Base-by-base conservation (phyloP, 2,797 vertebrate species). In the Nannoperca australis region DNA sequence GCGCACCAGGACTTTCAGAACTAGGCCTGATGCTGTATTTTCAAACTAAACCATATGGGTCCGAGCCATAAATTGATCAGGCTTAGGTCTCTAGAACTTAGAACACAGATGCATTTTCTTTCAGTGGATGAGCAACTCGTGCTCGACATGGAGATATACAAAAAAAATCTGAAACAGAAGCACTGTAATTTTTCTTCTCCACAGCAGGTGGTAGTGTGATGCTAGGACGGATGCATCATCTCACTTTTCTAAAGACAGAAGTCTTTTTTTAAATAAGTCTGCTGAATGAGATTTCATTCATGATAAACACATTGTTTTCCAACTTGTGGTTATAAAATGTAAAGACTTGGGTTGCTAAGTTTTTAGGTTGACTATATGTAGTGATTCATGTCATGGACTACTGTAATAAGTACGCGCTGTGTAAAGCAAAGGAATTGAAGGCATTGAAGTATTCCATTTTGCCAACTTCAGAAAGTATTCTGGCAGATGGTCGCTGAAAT, bases 381-480 rank as follows among this genome's bases (percentile, higher is more conserved):
- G 89, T 94, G 91, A 93, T 92, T 95, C 94, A 93, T 95, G 95
- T 95, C 95, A 94, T 94, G 94, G 93, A 96, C 95, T 96, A 95
- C 95, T 96, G 95, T 96, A 93, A 91, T 92, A 92, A 91, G 83
- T 88, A 92, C 76, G 95, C 93, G 94, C 93, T 95, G 95, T 95
- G 92, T 91, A 89, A 94, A 90, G 85, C 88, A 92, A 89, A 83
- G 76, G 69, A 91, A 88, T 84, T 88, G 83, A 92, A 91, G 88
- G 89, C 88, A 87, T 93, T 92, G 79, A 93, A 89, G 79, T 91
- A 83, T 94, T 91, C 86, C 85, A 88, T 88, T 91, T 84, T 90
- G 89, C 89, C 90, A 88, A 92, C 84, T 91, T 91, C 78, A 90
- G 84, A 91, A 84, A 85, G 78, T 88, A 86, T 90, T 91, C 78